These are phyloP conservation scores for Leptonema lineaticorne DNA, from an alignment of 1,140 invertebrate genomes.

Conservation along the genomic window DNA sequence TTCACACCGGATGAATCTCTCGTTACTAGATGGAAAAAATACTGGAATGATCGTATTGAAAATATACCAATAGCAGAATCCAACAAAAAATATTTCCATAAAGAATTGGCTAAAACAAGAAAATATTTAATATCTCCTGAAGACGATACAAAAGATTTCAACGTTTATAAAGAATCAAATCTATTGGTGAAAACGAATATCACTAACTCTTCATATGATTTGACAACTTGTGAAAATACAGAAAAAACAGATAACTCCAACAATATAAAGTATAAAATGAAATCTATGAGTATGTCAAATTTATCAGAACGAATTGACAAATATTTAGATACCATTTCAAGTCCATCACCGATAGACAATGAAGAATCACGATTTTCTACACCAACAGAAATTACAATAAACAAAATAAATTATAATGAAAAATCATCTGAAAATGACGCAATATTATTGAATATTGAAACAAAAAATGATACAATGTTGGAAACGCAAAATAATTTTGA, in stretches of 20 bases:
- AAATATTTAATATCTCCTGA: conserved; percentile 15
- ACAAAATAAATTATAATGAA: conserved; percentile 15
- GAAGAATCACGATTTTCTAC: conserved; percentile 35
- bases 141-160: not conserved
- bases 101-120: conserved; percentile 7
- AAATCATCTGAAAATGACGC: not conserved
- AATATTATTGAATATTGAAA: conserved; percentile 26
- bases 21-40: conserved; percentile 52
- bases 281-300: conserved; percentile 27
- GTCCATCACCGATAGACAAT: conserved; percentile 27
- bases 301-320: conserved; percentile 36
- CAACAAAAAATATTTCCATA: not conserved
- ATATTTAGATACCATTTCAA: conserved; percentile 30
- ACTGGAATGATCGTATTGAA: conserved; percentile 48
- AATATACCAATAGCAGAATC: conserved; percentile 30
- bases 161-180: not conserved
- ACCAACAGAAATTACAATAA: conserved; percentile 29
- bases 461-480: conserved; percentile 11
- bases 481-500: conserved; percentile 22
- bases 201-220: not conserved
- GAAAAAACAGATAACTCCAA: not conserved
- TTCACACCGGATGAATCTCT: conserved; percentile 41
- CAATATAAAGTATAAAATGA: conserved; percentile 3
- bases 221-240: not conserved
- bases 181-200: not conserved